Percentiles rank a stretch among this genome's conserved stretches.
Evolutionary conservation across 1,140 invertebrate species (phyloP).

Genomic region (Eueides isabella): DNA sequence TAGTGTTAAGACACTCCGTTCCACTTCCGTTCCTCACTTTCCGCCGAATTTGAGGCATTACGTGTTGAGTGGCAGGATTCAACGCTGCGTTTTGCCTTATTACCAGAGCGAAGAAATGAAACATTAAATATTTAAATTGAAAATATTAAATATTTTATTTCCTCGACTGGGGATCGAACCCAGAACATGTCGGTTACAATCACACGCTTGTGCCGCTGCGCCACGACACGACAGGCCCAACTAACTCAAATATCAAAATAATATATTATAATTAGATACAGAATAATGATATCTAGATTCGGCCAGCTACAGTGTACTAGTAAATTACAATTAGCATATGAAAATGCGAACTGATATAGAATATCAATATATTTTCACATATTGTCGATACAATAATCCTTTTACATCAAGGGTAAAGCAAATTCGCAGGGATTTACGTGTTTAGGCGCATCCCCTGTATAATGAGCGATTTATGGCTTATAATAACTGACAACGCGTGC

Average conservation of each 20-base stretch:
- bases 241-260: background rate
- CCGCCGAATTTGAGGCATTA: too few species aligned
- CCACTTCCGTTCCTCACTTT: too few species aligned
- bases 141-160: too few species aligned
- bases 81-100: too few species aligned
- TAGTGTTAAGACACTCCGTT: too few species aligned
- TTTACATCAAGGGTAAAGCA: constrained; percentile 12
- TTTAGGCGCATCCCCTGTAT: constrained; percentile 29
- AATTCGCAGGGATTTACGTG: constrained; percentile 22
- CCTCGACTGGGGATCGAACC: too few species aligned
- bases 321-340: background rate
- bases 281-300: background rate
- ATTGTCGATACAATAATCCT: background rate
- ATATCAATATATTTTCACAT: background rate
- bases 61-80: too few species aligned
- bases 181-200: too few species aligned
- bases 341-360: background rate
- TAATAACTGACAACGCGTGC: constrained; percentile 37
- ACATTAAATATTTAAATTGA: too few species aligned
- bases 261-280: background rate
- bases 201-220: too few species aligned
- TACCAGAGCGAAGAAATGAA: too few species aligned
- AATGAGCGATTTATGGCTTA: constrained; percentile 38
- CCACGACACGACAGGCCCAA: too few species aligned
- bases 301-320: background rate